Evolutionary conservation across 2,113 vertebrate species (phyloP), one percentile per base, ranked within the genome.

Genomic region (Diphyllodes magnificus): DNA sequence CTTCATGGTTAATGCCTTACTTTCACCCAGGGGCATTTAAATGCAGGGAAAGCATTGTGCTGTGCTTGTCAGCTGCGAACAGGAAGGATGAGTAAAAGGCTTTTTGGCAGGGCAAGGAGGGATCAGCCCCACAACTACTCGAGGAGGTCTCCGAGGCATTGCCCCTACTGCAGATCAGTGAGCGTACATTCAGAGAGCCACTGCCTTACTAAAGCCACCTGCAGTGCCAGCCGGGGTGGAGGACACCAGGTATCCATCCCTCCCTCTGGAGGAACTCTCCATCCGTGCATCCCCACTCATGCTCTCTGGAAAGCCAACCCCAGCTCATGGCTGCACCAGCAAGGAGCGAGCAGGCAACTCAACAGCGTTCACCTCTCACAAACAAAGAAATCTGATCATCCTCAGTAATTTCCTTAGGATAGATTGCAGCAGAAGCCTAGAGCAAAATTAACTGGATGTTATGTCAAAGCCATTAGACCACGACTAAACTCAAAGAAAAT

Each of bases 401-500:
- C 44, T 22, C 69, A 23, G 80, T 96, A 94, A 96, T 92, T 94
- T 97, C 93, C 92, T 97, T 94, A 93, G 76, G 76, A 92, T 71
- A 88, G 92, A 96, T 65, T 78, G 77, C 80, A 75, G 80, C 47
- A 94, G 72, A 94, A 88, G 88, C 80, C 93, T 76, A 71, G 14
- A 90, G 77, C 68, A 95, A 95, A 95, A 95, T 94, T 93, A 96
- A 94, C 95, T 92, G 86, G 54, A 93, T 90, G 86, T 83, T 93
- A 93, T 95, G 93, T 96, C 95, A 94, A 91, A 95, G 80, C 90
- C 93, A 95, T 92, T 96, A 96, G 80, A 85, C 49, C 21, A 14
- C 57, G 65, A 88, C 82, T 57, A 69, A 94, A 94, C 86, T 93
- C 82, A 92, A 95, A 84, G 94, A 96, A 95, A 96, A 97, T 95